Base-by-base conservation (phyloP, 2,113 vertebrate genomes). In the Micromys minutus region DNA sequence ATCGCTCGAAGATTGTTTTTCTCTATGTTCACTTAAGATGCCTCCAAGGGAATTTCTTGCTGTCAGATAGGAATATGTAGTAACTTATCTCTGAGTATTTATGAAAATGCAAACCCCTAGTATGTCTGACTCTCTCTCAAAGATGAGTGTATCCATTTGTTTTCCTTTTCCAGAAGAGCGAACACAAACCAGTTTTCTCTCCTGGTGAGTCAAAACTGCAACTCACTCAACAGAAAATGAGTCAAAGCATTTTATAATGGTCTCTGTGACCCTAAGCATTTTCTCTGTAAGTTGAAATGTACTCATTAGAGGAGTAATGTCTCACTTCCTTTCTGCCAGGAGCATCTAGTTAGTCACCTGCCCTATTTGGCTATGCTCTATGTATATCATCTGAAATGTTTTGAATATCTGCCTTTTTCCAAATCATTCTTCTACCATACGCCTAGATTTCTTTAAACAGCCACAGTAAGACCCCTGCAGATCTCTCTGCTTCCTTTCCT, bases 121-220 rank as follows among this genome's bases (percentile, higher is more conserved):
- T 92, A 87, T 88, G 21, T 52, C 19, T 61, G 65, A 65, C 31
- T 86, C 34, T 0, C 34, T 88, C n/a, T 92, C 91, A 10, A 92
- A 76, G 34, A 92, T 59, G 50, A 95, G 90, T 89, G 19, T 52
- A 45, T 91, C 7, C 7, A 9, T 94, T 96, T 95, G 36, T 93
- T 89, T 93, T 93, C 72, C 19, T n/a, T 76, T 96, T 95, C 55
- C 16, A 79, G 74, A 90, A 96, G 93, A 96, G 83, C 50, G 67
- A 86, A 75, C 15, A 89, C 34, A 91, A 42, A 39, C 11, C 47
- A 69, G 29, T 47, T 93, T 97, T 96, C 24, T 94, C 61, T 94
- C 84, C 50, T 95, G 50, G 45, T 47, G 34, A 93, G 21, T 93
- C 75, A 96, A 81, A 96, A 92, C 61, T 92, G 4, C 42, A 87